Evolutionary conservation across 2,888 invertebrate species (phyloP).

Genomic region (Xestobium rufovillosum): DNA sequence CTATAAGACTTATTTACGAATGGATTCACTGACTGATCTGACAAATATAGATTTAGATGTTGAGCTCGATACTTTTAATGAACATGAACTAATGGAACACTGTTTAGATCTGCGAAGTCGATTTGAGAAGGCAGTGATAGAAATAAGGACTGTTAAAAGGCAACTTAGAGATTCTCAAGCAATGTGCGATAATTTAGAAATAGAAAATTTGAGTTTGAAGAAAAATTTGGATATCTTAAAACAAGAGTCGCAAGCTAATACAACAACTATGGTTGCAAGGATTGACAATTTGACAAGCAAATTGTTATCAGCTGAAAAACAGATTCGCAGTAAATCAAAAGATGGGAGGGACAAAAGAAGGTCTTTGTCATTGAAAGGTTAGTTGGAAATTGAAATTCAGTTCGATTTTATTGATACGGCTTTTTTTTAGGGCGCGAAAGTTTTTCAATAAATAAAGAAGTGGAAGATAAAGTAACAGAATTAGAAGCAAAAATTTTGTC

Average conservation of each 20-base stretch:
- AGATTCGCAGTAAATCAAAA: constrained; percentile 73
- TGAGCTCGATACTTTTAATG: constrained; percentile 65
- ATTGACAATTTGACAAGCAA: constrained; percentile 80
- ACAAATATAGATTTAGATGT: constrained; percentile 71
- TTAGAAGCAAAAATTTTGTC: constrained; percentile 69
- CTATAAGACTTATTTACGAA: constrained; percentile 57
- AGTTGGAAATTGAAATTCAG: constrained; percentile 1
- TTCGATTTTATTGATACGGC: background rate
- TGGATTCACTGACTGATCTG: constrained; percentile 73
- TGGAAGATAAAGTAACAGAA: constrained; percentile 77
- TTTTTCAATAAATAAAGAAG: constrained; percentile 70
- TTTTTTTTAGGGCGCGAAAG: constrained; percentile 53
- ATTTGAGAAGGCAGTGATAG: constrained; percentile 75
- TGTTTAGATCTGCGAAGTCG: constrained; percentile 68
- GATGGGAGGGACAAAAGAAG: constrained; percentile 72
- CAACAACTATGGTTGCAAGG: constrained; percentile 72
- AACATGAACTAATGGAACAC: constrained; percentile 71
- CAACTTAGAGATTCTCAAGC: constrained; percentile 73
- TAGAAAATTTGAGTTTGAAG: constrained; percentile 66
- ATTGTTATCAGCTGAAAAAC: constrained; percentile 72
- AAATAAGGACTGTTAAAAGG: constrained; percentile 75
- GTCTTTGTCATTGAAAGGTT: constrained; percentile 73
- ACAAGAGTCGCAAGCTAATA: constrained; percentile 62
- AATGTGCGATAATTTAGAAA: constrained; percentile 70
- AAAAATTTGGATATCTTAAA: constrained; percentile 61